Evolutionary conservation across 2,113 vertebrate species (phyloP).

Genomic region (Cynoglossus semilaevis): DNA sequence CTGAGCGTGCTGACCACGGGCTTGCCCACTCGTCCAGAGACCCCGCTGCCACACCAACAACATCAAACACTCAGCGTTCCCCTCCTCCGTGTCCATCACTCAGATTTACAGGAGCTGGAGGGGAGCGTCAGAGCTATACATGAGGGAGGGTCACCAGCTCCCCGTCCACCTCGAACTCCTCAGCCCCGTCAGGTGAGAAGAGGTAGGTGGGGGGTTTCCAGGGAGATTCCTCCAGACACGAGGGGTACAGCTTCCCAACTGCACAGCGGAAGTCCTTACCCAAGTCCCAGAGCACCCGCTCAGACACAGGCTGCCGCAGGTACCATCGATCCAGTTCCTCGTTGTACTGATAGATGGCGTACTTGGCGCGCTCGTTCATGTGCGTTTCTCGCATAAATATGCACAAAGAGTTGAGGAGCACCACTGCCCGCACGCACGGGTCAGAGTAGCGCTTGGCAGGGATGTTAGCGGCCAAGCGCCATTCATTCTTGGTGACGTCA

Average conservation of each 20-base stretch:
- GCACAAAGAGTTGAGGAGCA: constrained; percentile 88
- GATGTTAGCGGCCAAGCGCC: constrained; percentile 91
- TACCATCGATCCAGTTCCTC: constrained; percentile 91
- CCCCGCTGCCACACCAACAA: constrained; percentile 24
- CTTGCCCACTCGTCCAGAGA: constrained; percentile 13
- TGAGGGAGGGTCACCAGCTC: constrained; percentile 88
- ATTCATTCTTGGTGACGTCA: constrained; percentile 92
- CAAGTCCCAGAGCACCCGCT: constrained; percentile 93
- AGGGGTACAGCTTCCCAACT: constrained; percentile 96
- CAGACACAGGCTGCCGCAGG: constrained; percentile 89
- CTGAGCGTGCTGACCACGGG: too few relatives aligned
- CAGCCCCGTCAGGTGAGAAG: constrained; percentile 89
- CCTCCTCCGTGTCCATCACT: constrained; percentile 31
- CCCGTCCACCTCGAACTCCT: constrained; percentile 92
- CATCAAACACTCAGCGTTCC: constrained; percentile 30
- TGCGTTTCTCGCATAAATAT: constrained; percentile 95
- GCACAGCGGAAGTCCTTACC: constrained; percentile 94
- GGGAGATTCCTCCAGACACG: constrained; percentile 93
- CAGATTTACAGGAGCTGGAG: constrained; percentile 18
- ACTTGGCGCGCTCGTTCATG: constrained; percentile 92
- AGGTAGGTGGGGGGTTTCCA: constrained; percentile 97
- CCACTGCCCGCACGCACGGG: constrained; percentile 89
- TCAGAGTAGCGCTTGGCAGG: constrained; percentile 93
- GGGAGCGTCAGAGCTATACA: constrained; percentile 77
- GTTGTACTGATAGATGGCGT: constrained; percentile 94